Evolutionary conservation across 2,888 invertebrate species (phyloP).

Genomic region (Drosophila paracracens): DNA sequence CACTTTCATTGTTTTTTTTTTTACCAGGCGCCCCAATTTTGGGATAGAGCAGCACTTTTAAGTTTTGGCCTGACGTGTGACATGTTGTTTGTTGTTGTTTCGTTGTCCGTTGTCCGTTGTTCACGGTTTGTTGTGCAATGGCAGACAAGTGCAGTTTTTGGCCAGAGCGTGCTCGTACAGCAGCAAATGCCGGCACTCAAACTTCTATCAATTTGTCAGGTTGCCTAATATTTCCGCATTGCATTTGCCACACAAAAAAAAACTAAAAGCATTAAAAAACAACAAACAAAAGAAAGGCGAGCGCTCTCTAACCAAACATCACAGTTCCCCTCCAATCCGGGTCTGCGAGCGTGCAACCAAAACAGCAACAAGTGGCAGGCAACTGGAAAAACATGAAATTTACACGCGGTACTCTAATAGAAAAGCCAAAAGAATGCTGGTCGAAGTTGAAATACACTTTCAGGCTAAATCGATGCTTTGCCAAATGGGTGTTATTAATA

Average conservation of each 20-base stretch:
- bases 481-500: background rate
- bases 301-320: slow-evolving; percentile 10
- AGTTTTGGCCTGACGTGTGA: slow-evolving; percentile 62
- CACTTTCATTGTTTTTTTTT: slow-evolving; percentile 62
- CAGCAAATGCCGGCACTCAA: slow-evolving; percentile 38
- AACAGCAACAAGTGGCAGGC: slow-evolving; percentile 51
- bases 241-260: slow-evolving; percentile 21
- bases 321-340: slow-evolving; percentile 21
- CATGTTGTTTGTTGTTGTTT: slow-evolving; percentile 58
- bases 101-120: slow-evolving; percentile 20
- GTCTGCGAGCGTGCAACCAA: slow-evolving; percentile 48
- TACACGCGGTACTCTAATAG: slow-evolving; percentile 6
- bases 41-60: slow-evolving; percentile 27
- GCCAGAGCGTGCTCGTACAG: slow-evolving; percentile 13
- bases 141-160: slow-evolving; percentile 26
- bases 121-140: slow-evolving; percentile 32
- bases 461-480: background rate
- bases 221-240: slow-evolving; percentile 69
- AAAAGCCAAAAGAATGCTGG: background rate
- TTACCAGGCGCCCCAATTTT: slow-evolving; percentile 47
- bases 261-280: slow-evolving; percentile 15
- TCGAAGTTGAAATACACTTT: slow-evolving; percentile 11
- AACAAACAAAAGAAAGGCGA: slow-evolving; percentile 21
- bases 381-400: slow-evolving; percentile 61
- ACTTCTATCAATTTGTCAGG: slow-evolving; percentile 56